These are phyloP conservation scores for Callionymus lyra DNA, from an alignment of 2,113 vertebrate species.

Conservation along the genomic window DNA sequence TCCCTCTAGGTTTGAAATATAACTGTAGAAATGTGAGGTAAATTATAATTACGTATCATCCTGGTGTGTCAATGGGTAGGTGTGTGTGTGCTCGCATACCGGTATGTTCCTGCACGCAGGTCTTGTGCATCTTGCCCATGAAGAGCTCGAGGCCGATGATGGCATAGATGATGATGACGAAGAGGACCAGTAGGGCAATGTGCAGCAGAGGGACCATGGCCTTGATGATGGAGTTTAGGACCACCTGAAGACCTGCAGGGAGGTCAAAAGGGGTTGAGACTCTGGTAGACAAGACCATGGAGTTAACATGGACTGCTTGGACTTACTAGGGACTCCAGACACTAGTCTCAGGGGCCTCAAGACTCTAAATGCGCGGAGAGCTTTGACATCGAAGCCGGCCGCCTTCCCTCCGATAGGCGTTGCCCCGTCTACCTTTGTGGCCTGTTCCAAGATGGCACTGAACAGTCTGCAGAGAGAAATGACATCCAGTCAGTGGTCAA, in stretches of 20 bases:
- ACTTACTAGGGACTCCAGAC: conserved; percentile 98
- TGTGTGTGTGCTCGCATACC: conserved; percentile 56
- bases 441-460: conserved; percentile 98
- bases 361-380: conserved; percentile 91
- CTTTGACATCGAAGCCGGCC: conserved; percentile 95
- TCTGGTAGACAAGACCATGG: no score
- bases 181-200: conserved; percentile 93
- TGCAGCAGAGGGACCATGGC: conserved; percentile 98
- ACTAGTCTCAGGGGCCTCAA: conserved; percentile 90
- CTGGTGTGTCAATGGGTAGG: no score
- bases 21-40: no score
- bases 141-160: conserved; percentile 98
- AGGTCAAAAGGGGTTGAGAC: conserved; percentile 1
- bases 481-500: neutral
- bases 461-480: conserved; percentile 77
- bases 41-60: no score
- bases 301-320: conserved; percentile 3
- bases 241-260: conserved; percentile 90
- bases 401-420: conserved; percentile 94
- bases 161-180: conserved; percentile 98
- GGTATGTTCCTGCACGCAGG: conserved; percentile 72
- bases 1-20: no score
- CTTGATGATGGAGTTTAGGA: conserved; percentile 99
- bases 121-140: conserved; percentile 99
- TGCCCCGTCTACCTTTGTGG: conserved; percentile 89